Base-by-base conservation (phyloP, 2,113 vertebrate species). In the Dolichotis patagonum region DNA sequence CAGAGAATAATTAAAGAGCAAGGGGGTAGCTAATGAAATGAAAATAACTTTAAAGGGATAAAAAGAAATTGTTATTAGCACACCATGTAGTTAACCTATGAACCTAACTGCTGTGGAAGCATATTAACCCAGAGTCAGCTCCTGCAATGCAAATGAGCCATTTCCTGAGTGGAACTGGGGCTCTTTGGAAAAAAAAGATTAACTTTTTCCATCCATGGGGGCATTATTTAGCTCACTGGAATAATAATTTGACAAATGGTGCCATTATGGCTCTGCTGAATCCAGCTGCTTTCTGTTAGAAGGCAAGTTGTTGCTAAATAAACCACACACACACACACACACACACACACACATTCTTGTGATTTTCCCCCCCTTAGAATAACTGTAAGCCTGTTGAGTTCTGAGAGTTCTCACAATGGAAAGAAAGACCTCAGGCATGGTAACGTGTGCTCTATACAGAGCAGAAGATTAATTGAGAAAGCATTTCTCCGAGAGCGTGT, bases 21-120 rank as follows among this genome's bases (percentile, higher is more conserved):
- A 94, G 43, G 88, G 52, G 85, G 77, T 94, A 91, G 96, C 92
- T 97, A 96, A 98, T 96, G 95, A 98, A 97, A 97, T 97, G 78
- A 93, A 96, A 98, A 98, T 96, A 26, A 96, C 92, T 97, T 96
- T 97, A 96, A 98, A 97, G 96, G 62, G 89, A 97, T 97, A 52
- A 93, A 69, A 94, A 94, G 67, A 80, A 97, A 98, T 49, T 95
- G 96, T 97, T 92, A 56, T 95, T 96, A 65, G 97, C 87, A 85
- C 52, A 92, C 49, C 56, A 35, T 96, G 95, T 87, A 67, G 92
- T 98, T 97, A 87, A 87, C 93, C 35, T 90, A 1, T 96, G 58
- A 60, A 60, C 95, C 13, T 94, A 65, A 77, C 95, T 93, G 97
- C 60, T 96, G 90, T 78, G 88, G 90, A 94, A 94, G 96, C 46